phyloP scores from a whole-genome alignment of 2,888 invertebrate genomes.

The Lasioglossum villosulum region DNA sequence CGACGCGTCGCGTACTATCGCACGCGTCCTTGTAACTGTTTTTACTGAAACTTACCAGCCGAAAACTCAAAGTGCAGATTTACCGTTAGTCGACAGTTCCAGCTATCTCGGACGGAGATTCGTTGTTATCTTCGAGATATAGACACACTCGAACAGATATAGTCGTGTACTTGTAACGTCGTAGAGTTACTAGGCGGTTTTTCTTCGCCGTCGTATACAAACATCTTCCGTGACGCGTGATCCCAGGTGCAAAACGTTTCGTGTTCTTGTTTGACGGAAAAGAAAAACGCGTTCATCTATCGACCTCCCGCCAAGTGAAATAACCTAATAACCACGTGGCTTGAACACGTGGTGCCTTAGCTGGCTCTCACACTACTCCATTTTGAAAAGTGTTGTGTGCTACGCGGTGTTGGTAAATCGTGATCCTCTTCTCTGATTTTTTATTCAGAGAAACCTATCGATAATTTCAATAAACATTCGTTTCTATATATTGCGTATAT shows the following conservation, averaged over 20 bases:
- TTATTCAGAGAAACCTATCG: neutral
- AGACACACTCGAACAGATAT: conserved; percentile 64
- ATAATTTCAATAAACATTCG: no score
- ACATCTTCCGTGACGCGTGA: neutral
- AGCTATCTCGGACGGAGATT: conserved; percentile 66
- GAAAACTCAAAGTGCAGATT: conserved; percentile 46
- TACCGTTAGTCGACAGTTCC: conserved; percentile 44
- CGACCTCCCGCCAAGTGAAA: conserved; percentile 63
- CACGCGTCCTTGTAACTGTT: neutral
- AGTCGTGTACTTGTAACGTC: conserved; percentile 48
- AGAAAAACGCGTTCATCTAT: conserved; percentile 48
- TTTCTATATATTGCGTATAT: no score
- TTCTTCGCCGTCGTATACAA: neutral
- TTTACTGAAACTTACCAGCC: neutral
- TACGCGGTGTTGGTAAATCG: neutral
- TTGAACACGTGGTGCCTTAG: conserved; percentile 58
- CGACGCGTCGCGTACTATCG: neutral
- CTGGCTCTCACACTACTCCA: conserved; percentile 28
- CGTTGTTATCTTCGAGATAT: conserved; percentile 70
- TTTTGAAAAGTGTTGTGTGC: conserved; percentile 21
- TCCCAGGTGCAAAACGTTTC: neutral
- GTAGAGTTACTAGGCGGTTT: conserved; percentile 35
- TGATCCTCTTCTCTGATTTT: neutral
- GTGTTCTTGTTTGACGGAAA: neutral
- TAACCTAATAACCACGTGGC: conserved; percentile 64